Evolutionary conservation across 2,113 vertebrate species (phyloP).

Genomic region (Bubo bubo): DNA sequence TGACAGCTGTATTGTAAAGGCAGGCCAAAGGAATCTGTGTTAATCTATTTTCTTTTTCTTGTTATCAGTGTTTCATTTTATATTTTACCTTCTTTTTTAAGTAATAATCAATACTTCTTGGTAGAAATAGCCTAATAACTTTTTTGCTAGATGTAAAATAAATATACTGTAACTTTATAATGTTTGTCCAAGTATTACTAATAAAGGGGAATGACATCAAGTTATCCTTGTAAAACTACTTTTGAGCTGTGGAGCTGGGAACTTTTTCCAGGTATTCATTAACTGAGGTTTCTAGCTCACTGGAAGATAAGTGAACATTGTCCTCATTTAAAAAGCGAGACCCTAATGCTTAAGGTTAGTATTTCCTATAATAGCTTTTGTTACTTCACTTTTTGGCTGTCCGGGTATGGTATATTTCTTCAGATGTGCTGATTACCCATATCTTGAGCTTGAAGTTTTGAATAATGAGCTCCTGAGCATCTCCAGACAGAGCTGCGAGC

Average conservation of each 20-base stretch:
- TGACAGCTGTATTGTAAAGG: neutral
- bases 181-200: neutral
- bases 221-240: neutral
- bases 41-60: slow-evolving; percentile 2
- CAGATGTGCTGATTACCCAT: slow-evolving; percentile 13
- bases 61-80: neutral
- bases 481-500: neutral
- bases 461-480: slow-evolving; percentile 51
- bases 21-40: neutral
- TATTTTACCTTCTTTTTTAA: neutral
- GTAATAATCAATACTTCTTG: neutral
- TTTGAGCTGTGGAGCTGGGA: neutral
- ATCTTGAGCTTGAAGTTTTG: slow-evolving; percentile 27
- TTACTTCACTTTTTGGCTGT: slow-evolving; percentile 7
- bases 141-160: neutral
- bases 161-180: neutral
- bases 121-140: neutral
- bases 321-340: neutral
- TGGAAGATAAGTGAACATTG: neutral
- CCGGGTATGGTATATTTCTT: neutral
- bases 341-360: slow-evolving; percentile 7
- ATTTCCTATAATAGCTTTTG: slow-evolving; percentile 3
- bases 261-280: slow-evolving; percentile 17
- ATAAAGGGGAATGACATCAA: neutral
- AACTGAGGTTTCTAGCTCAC: neutral